phyloP scores from a whole-genome alignment of 2,888 invertebrate species.

The Schrankia costaestrigalis region DNA sequence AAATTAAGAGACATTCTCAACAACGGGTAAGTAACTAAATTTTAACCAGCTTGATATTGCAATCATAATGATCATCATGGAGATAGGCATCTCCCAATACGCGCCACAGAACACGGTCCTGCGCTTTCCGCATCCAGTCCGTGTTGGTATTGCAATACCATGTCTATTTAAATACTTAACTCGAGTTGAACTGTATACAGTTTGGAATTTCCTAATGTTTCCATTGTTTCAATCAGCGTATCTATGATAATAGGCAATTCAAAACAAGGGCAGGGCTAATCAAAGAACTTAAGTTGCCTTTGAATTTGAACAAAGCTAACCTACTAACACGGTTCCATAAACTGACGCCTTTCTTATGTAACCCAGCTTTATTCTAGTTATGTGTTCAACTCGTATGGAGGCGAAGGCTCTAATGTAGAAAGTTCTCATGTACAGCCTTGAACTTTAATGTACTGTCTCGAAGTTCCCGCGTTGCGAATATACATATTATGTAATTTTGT shows the following conservation, averaged over 20 bases:
- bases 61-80: conserved; percentile 1
- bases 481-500: conserved; percentile 25
- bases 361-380: conserved; percentile 24
- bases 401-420: conserved; percentile 29
- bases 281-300: conserved; percentile 14
- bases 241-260: conserved; percentile 5
- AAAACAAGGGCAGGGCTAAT: conserved; percentile 6
- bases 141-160: too few species aligned
- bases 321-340: conserved; percentile 44
- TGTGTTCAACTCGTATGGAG: conserved; percentile 6
- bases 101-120: too few species aligned
- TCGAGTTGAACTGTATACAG: too few species aligned
- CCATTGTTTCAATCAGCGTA: too few species aligned
- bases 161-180: too few species aligned
- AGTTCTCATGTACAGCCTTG: conserved; percentile 47
- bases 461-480: conserved; percentile 29
- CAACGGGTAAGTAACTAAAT: conserved; percentile 76
- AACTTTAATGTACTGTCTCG: conserved; percentile 26
- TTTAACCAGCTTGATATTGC: background rate
- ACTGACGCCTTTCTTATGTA: conserved; percentile 26
- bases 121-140: too few species aligned
- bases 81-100: too few species aligned
- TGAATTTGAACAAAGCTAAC: conserved; percentile 32
- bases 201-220: too few species aligned
- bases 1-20: conserved; percentile 83